phyloP scores from a whole-genome alignment of 1,140 invertebrate genomes.

The Trachymyrmex cornetzi region DNA sequence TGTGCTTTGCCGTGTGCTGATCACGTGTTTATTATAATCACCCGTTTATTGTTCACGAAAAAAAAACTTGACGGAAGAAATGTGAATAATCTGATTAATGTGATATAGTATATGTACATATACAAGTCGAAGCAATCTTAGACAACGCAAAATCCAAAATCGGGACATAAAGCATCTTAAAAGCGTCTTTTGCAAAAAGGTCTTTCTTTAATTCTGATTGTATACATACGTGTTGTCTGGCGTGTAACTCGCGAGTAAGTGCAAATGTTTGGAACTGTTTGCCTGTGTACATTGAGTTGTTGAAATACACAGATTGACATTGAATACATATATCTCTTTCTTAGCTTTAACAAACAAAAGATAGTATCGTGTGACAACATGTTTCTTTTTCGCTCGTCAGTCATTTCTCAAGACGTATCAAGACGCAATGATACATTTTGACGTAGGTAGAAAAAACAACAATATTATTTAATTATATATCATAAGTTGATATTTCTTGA shows the following conservation, averaged over 20 bases:
- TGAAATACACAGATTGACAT: conserved; percentile 11
- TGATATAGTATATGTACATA: not conserved
- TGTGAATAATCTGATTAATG: not conserved
- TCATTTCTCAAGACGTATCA: not conserved
- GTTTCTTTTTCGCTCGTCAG: not conserved
- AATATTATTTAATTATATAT: not conserved
- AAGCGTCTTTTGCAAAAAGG: too few relatives aligned
- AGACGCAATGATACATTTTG: not conserved
- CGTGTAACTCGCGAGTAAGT: not conserved
- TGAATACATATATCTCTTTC: conserved; percentile 13
- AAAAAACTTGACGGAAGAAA: not conserved
- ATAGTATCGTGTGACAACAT: conserved; percentile 8
- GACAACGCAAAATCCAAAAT: too few relatives aligned
- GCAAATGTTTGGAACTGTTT: not conserved
- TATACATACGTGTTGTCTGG: too few relatives aligned
- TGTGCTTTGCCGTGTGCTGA: not conserved
- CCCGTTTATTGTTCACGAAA: not conserved
- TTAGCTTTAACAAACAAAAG: conserved; percentile 12
- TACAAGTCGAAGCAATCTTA: not conserved
- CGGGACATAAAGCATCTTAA: too few relatives aligned
- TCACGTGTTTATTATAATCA: not conserved
- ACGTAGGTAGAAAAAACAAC: not conserved
- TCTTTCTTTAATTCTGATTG: too few relatives aligned
- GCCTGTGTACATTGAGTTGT: not conserved
- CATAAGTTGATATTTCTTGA: not conserved